These are phyloP conservation scores for Heliothis peltigera DNA, from an alignment of 2,888 invertebrate species.

Conservation along the genomic window DNA sequence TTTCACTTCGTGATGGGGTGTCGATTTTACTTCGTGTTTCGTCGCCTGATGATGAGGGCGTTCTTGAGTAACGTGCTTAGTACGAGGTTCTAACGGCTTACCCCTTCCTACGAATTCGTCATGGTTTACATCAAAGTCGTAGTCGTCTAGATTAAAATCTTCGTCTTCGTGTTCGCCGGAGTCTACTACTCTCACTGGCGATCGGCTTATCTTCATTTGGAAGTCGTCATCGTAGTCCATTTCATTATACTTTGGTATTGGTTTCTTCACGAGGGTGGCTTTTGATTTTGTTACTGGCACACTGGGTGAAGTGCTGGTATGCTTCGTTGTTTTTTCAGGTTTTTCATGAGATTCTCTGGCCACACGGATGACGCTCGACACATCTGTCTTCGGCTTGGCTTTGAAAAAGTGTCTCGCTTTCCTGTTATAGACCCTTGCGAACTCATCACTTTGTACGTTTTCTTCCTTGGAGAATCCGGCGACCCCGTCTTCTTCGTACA, in stretches of 20 bases:
- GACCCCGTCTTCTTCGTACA: slow-evolving; percentile 59
- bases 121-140: slow-evolving; percentile 83
- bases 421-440: slow-evolving; percentile 51
- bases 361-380: slow-evolving; percentile 30
- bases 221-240: slow-evolving; percentile 78
- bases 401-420: slow-evolving; percentile 54
- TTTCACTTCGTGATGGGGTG: slow-evolving; percentile 52
- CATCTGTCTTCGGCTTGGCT: slow-evolving; percentile 20
- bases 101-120: slow-evolving; percentile 79
- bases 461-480: slow-evolving; percentile 66
- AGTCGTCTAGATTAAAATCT: slow-evolving; percentile 82
- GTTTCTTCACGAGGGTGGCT: slow-evolving; percentile 74
- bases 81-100: slow-evolving; percentile 78
- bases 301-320: slow-evolving; percentile 17
- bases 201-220: slow-evolving; percentile 68
- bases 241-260: slow-evolving; percentile 80
- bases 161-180: slow-evolving; percentile 82
- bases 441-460: slow-evolving; percentile 58
- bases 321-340: slow-evolving; percentile 34
- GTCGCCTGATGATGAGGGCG: neutral
- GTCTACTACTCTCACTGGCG: slow-evolving; percentile 65
- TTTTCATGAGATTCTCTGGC: slow-evolving; percentile 60
- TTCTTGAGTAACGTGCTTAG: slow-evolving; percentile 51
- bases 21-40: slow-evolving; percentile 28
- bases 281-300: slow-evolving; percentile 41